Evolutionary conservation across 2,797 vertebrate species (phyloP).

Genomic region (Sebastiscus tertius): DNA sequence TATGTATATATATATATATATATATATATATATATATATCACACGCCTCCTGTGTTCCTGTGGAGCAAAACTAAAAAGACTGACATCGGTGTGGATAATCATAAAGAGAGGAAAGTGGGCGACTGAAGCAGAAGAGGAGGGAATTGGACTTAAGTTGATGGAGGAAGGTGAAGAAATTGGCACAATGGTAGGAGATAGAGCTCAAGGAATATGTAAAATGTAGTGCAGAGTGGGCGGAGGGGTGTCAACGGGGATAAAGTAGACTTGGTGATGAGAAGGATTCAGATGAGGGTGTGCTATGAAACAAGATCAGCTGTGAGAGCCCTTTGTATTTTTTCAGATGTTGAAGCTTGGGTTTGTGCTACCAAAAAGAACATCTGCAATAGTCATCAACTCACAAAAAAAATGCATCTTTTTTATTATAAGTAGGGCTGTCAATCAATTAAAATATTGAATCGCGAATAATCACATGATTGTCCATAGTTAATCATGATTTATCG

Average conservation of each 20-base stretch:
- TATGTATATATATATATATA: no score
- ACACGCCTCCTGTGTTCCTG: constrained; percentile 57
- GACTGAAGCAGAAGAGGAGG: constrained; percentile 19
- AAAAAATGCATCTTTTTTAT: no score
- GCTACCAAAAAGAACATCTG: neutral
- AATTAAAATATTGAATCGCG: no score
- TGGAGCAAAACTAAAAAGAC: constrained; percentile 15
- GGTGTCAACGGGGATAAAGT: constrained; percentile 42
- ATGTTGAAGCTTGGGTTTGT: neutral
- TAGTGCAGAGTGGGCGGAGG: constrained; percentile 39
- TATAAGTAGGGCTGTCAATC: no score
- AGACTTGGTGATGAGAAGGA: constrained; percentile 32
- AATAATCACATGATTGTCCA: no score
- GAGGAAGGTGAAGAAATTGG: constrained; percentile 46
- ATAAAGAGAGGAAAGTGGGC: constrained; percentile 42
- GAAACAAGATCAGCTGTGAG: constrained; percentile 20
- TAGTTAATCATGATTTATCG: no score
- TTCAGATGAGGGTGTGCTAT: constrained; percentile 33
- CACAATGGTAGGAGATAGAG: constrained; percentile 13
- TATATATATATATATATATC: constrained; percentile 55
- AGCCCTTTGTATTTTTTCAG: neutral
- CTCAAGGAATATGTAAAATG: constrained; percentile 27
- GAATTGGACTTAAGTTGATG: constrained; percentile 33
- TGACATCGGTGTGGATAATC: constrained; percentile 57
- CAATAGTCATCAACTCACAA: neutral